A percentile compares a stretch with the other conserved stretches of the same genome.
Conservation (phyloP, 2,888 invertebrate genomes). For the Oxycera nigricornis region DNA sequence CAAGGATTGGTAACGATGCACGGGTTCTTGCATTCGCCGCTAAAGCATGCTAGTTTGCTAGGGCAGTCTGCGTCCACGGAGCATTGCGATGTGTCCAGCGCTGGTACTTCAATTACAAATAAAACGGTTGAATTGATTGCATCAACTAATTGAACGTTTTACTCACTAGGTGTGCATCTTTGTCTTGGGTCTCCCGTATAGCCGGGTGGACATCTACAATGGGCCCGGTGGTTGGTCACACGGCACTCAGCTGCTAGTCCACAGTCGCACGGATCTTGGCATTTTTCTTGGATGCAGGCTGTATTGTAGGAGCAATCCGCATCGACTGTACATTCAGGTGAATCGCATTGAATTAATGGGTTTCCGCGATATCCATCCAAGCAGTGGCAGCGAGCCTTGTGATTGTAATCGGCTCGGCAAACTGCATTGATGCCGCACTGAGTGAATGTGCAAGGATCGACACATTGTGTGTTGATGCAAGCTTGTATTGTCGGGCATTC, state of each 20-base stretch:
- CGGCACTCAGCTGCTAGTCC: constrained; percentile 78
- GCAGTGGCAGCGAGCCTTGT: constrained; percentile 81
- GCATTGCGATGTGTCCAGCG: constrained; percentile 70
- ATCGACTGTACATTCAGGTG: constrained; percentile 79
- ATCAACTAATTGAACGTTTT: constrained; percentile 11
- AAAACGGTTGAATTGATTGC: neutral
- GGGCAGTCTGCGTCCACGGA: constrained; percentile 83
- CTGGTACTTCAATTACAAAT: constrained; percentile 60
- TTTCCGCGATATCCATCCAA: constrained; percentile 78
- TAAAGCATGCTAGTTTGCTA: constrained; percentile 84
- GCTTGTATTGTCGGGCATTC: constrained; percentile 84
- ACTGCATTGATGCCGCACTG: constrained; percentile 83
- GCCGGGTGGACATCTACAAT: constrained; percentile 83
- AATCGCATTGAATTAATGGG: constrained; percentile 77
- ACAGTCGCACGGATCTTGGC: constrained; percentile 85
- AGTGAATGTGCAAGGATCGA: constrained; percentile 78
- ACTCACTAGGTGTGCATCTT: constrained; percentile 69
- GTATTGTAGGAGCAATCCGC: constrained; percentile 80
- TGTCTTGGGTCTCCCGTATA: constrained; percentile 79
- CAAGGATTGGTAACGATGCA: constrained; percentile 80
- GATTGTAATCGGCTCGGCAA: constrained; percentile 77
- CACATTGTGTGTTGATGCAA: constrained; percentile 82
- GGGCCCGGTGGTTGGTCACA: constrained; percentile 77
- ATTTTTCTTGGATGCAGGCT: constrained; percentile 79
- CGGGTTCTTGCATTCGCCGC: constrained; percentile 80